Conservation (phyloP, 2,888 invertebrate genomes). For the Anarsia innoxiella region DNA sequence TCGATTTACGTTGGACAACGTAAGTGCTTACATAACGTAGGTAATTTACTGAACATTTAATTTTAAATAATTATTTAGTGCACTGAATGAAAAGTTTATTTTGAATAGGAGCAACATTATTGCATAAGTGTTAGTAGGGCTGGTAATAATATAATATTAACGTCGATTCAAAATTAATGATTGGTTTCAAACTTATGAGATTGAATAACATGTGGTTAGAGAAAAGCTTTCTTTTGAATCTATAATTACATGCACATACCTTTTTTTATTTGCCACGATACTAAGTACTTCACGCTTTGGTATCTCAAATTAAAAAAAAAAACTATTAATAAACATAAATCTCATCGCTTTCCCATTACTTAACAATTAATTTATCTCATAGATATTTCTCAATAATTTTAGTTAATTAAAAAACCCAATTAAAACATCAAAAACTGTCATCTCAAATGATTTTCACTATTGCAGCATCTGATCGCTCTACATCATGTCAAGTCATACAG, state of each 20-base stretch:
- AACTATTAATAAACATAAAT: too few relatives aligned
- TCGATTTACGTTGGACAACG: slow-evolving; percentile 23
- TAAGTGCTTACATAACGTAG: slow-evolving; percentile 26
- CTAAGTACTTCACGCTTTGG: too few relatives aligned
- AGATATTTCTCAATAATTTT: too few relatives aligned
- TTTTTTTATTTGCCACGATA: too few relatives aligned
- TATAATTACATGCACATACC: neutral
- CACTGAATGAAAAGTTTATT: neutral
- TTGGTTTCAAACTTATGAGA: neutral
- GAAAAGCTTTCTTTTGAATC: neutral
- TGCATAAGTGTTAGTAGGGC: slow-evolving; percentile 1
- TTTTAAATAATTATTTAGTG: slow-evolving; percentile 5
- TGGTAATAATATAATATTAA: slow-evolving; percentile 4
- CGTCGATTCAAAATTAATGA: neutral
- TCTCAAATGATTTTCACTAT: too few relatives aligned
- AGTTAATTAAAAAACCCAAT: too few relatives aligned
- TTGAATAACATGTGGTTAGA: neutral
- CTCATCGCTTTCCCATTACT: too few relatives aligned
- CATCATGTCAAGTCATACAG: too few relatives aligned
- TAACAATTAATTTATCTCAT: too few relatives aligned
- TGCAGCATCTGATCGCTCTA: too few relatives aligned
- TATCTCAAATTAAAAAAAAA: too few relatives aligned
- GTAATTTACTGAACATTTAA: slow-evolving; percentile 7
- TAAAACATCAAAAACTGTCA: too few relatives aligned
- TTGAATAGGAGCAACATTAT: slow-evolving; percentile 1